Conservation (phyloP, 2,888 invertebrate genomes). For the Microctonus hyperodae region DNA sequence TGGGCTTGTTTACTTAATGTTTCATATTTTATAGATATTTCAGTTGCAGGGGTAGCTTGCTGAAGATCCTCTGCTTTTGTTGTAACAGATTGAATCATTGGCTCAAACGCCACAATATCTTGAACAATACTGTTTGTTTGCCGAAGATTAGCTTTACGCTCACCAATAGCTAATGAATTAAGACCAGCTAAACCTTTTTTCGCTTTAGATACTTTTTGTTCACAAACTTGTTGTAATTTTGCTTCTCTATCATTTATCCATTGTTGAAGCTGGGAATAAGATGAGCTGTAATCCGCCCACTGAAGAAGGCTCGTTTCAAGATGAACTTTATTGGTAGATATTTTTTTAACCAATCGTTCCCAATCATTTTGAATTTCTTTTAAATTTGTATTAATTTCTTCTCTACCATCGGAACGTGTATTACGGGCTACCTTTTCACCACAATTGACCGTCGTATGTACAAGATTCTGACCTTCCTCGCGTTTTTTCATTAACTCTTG, state of each 20-base stretch:
- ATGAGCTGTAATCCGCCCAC: conserved; percentile 96
- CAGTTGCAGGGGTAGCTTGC: conserved; percentile 89
- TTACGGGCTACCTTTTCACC: conserved; percentile 90
- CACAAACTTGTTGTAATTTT: conserved; percentile 87
- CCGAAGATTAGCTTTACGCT: conserved; percentile 86
- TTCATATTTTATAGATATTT: conserved; percentile 91
- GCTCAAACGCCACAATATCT: conserved; percentile 96
- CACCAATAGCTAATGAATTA: conserved; percentile 81
- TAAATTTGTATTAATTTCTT: conserved; percentile 84
- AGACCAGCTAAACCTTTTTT: conserved; percentile 81
- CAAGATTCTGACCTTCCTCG: conserved; percentile 86
- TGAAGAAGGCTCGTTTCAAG: conserved; percentile 89
- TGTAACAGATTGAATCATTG: conserved; percentile 95
- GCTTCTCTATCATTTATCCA: conserved; percentile 95
- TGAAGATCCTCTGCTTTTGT: conserved; percentile 92
- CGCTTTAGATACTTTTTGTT: conserved; percentile 81
- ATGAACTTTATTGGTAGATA: conserved; percentile 90
- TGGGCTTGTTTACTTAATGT: conserved; percentile 89
- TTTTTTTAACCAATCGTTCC: conserved; percentile 89
- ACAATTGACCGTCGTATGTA: conserved; percentile 86
- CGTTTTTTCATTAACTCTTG: conserved; percentile 82
- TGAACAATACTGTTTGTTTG: conserved; percentile 95
- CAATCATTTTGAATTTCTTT: conserved; percentile 92
- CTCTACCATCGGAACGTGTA: conserved; percentile 88
- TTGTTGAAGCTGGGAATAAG: conserved; percentile 89